A percentile compares a stretch with the other conserved stretches of the same genome.
These are phyloP conservation scores for Acleris emargana DNA, from an alignment of 2,888 invertebrate genomes.

Conservation along the genomic window DNA sequence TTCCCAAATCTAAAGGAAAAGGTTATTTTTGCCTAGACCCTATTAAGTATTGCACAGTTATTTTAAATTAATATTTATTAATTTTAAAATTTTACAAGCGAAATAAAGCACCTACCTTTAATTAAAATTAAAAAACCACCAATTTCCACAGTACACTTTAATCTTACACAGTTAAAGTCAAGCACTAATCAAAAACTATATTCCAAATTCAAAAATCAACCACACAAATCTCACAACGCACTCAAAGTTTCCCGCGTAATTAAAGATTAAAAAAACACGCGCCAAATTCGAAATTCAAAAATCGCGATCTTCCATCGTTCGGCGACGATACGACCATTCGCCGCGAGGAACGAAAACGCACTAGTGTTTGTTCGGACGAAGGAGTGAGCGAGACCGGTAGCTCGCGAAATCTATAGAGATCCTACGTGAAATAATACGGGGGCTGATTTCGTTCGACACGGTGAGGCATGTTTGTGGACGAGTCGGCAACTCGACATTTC, in stretches of 20 bases:
- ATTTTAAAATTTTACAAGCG: not conserved
- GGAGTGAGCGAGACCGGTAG: slow-evolving; percentile 45
- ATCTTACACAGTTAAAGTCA: slow-evolving; percentile 32
- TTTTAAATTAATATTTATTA: not conserved
- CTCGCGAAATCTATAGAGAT: slow-evolving; percentile 63
- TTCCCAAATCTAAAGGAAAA: too few species aligned
- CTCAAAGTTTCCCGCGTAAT: slow-evolving; percentile 23
- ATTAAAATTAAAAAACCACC: slow-evolving; percentile 17
- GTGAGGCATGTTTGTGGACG: slow-evolving; percentile 21
- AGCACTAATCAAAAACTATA: slow-evolving; percentile 7
- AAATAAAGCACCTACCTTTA: slow-evolving; percentile 20
- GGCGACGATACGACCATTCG: slow-evolving; percentile 47
- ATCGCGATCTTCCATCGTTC: slow-evolving; percentile 46
- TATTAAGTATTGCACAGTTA: too few species aligned
- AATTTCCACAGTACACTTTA: slow-evolving; percentile 15
- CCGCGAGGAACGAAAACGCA: slow-evolving; percentile 58
- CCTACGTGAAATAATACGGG: slow-evolving; percentile 47
- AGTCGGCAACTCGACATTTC: slow-evolving; percentile 20
- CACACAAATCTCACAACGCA: slow-evolving; percentile 33
- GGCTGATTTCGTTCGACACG: slow-evolving; percentile 33
- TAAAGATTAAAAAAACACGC: slow-evolving; percentile 37
- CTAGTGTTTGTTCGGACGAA: slow-evolving; percentile 52
- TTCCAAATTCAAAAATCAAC: slow-evolving; percentile 30
- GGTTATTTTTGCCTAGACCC: too few species aligned
- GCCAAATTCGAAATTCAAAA: slow-evolving; percentile 43